phyloP scores from a whole-genome alignment of 2,888 invertebrate genomes.

The Lissocephala sabroskyi region DNA sequence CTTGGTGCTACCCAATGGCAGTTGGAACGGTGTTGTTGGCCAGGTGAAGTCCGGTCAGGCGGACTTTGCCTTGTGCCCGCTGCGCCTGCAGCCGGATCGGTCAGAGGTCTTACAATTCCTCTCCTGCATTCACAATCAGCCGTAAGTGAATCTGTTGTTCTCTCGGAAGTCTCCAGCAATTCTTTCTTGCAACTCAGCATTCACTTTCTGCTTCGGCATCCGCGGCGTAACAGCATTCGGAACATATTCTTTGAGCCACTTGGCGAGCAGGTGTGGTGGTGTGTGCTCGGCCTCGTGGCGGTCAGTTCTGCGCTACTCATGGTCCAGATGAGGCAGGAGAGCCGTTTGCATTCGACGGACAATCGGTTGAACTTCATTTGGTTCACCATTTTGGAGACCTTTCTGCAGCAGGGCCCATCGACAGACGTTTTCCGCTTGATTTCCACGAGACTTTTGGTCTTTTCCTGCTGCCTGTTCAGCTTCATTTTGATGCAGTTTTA shows the following conservation, averaged over 20 bases:
- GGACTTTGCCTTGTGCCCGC: slow-evolving; percentile 52
- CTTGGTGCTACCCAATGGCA: slow-evolving; percentile 35
- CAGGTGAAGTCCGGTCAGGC: slow-evolving; percentile 37
- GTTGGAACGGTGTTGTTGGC: slow-evolving; percentile 61
- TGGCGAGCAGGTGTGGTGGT: slow-evolving; percentile 61
- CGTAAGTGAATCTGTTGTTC: slow-evolving; percentile 44
- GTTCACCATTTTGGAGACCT: slow-evolving; percentile 64
- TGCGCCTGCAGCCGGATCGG: too few relatives aligned
- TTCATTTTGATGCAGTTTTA: slow-evolving; percentile 69
- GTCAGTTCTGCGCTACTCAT: slow-evolving; percentile 43
- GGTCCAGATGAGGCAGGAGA: slow-evolving; percentile 53
- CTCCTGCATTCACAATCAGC: slow-evolving; percentile 52
- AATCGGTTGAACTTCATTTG: slow-evolving; percentile 47
- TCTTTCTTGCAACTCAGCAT: slow-evolving; percentile 46
- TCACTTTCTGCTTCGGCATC: slow-evolving; percentile 67
- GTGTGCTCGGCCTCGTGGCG: slow-evolving; percentile 47
- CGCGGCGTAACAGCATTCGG: slow-evolving; percentile 56
- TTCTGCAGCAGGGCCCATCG: slow-evolving; percentile 66
- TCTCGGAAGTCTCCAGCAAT: too few relatives aligned
- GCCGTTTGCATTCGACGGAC: slow-evolving; percentile 26
- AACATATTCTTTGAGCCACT: slow-evolving; percentile 69
- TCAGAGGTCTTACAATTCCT: too few relatives aligned
- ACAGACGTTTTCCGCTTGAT: slow-evolving; percentile 45
- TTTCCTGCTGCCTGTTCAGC: slow-evolving; percentile 56
- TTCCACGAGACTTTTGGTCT: slow-evolving; percentile 63